phyloP scores from a whole-genome alignment of 1,140 invertebrate genomes.

The Nylanderia fulva region DNA sequence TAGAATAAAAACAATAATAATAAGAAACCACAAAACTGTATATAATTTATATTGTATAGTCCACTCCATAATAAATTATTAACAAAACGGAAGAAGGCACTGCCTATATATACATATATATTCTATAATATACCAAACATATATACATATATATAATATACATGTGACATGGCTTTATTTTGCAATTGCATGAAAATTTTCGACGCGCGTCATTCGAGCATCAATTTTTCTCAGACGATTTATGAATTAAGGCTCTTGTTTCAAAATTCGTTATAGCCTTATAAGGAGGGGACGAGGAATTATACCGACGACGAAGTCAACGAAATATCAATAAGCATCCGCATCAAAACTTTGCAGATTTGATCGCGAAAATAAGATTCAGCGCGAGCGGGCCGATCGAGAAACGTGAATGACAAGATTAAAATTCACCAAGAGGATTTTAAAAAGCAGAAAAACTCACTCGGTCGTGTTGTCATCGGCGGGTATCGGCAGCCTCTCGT shows the following conservation, averaged over 20 bases:
- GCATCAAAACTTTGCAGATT: background rate
- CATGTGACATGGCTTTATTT: conserved; percentile 5
- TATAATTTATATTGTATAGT: background rate
- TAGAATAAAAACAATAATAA: background rate
- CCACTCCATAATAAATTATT: background rate
- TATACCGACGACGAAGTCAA: conserved; percentile 27
- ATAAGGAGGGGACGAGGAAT: conserved; percentile 77
- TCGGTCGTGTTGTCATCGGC: conserved; percentile 79
- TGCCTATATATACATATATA: background rate
- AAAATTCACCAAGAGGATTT: background rate
- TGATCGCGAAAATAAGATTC: conserved; percentile 12
- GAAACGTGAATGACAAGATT: background rate
- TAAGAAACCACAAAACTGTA: background rate
- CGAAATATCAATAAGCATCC: no score
- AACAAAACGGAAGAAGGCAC: background rate
- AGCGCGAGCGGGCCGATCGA: no score
- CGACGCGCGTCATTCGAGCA: background rate
- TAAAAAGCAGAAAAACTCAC: conserved; percentile 68
- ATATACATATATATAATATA: background rate
- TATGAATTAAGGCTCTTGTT: conserved; percentile 71
- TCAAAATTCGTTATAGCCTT: conserved; percentile 81
- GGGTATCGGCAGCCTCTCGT: conserved; percentile 74
- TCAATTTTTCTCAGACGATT: background rate
- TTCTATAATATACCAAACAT: background rate
- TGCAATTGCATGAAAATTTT: conserved; percentile 7